Conservation (phyloP, 2,797 vertebrate genomes). For the Scomberomorus guttatus region DNA sequence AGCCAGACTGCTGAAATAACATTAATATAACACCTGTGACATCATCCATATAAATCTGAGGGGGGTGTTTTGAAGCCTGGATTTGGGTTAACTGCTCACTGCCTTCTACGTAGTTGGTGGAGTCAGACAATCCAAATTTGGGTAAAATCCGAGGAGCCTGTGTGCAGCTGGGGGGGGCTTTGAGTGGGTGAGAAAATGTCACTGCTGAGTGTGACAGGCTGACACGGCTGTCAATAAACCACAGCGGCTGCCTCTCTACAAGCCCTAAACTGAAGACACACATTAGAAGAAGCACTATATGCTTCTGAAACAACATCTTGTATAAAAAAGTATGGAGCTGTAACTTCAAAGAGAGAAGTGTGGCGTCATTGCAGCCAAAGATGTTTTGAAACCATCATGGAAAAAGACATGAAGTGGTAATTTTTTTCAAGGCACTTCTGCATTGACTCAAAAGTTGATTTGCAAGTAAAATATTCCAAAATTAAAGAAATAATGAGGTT, state of each 20-base stretch:
- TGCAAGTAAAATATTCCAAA: background rate
- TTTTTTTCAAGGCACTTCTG: background rate
- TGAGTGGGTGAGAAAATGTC: background rate
- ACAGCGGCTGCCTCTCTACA: background rate
- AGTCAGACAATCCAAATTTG: constrained; percentile 1
- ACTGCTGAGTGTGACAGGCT: background rate
- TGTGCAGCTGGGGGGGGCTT: background rate
- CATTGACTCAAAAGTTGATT: background rate
- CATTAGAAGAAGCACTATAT: background rate
- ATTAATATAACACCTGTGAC: background rate
- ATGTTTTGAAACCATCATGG: background rate
- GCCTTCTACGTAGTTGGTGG: background rate
- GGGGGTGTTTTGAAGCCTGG: background rate
- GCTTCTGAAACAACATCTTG: background rate
- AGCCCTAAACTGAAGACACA: background rate
- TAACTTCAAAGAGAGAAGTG: background rate
- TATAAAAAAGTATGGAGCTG: background rate
- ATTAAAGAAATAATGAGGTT: background rate
- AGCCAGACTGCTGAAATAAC: background rate
- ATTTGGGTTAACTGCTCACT: background rate
- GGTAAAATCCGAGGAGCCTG: background rate
- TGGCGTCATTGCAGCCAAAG: background rate
- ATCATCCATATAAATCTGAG: background rate
- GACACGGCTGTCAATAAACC: background rate
- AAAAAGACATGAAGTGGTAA: background rate